Conservation (phyloP, 2,888 invertebrate species). For the Xylota segnis region DNA sequence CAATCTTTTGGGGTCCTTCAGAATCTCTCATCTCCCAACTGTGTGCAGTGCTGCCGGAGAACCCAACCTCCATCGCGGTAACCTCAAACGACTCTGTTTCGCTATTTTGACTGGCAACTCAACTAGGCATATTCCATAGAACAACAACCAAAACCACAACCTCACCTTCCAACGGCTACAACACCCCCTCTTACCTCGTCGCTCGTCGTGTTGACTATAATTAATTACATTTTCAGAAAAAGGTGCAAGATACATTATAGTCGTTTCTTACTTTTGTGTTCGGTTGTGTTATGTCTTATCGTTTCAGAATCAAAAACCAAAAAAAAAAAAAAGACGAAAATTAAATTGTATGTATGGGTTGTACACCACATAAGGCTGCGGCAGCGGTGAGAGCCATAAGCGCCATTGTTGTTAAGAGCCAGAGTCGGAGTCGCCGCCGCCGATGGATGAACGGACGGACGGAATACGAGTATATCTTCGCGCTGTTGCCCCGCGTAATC, state of each 20-base stretch:
- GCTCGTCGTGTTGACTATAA: constrained; percentile 53
- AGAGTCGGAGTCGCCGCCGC: not conserved
- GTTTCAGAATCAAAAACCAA: constrained; percentile 35
- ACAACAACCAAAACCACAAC: constrained; percentile 17
- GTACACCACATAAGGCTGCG: constrained; percentile 7
- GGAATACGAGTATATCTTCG: constrained; percentile 26
- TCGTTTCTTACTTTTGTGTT: constrained; percentile 41
- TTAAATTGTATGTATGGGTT: constrained; percentile 58
- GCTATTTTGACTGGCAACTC: constrained; percentile 2
- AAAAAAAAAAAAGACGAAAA: constrained; percentile 40
- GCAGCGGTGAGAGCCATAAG: constrained; percentile 19
- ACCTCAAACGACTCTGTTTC: not conserved
- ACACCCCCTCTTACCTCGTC: not conserved
- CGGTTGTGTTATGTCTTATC: constrained; percentile 42
- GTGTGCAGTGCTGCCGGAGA: no score
- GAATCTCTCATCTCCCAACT: no score
- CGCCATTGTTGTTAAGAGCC: constrained; percentile 53
- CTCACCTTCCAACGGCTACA: constrained; percentile 1
- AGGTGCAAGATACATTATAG: constrained; percentile 63
- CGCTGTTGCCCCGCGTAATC: constrained; percentile 47
- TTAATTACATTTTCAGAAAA: constrained; percentile 60
- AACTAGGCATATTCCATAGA: not conserved
- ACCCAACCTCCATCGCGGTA: not conserved
- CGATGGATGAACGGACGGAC: constrained; percentile 23
- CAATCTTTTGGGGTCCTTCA: no score